phyloP scores from a whole-genome alignment of 1,140 invertebrate genomes.

The Patella vulgata region DNA sequence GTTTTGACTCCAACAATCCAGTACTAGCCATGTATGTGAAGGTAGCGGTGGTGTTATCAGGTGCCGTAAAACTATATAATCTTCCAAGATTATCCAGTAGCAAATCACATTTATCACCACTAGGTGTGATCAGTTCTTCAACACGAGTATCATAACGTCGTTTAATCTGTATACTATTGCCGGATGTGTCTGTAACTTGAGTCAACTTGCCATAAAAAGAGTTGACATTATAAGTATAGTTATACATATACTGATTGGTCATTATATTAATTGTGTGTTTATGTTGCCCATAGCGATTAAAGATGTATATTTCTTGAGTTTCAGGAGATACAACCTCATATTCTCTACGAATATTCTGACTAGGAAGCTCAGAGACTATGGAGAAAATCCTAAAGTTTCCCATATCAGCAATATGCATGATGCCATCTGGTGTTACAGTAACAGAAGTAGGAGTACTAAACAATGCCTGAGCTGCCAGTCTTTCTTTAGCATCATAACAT shows the following conservation, averaged over 20 bases:
- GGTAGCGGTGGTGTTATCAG: conserved; percentile 90
- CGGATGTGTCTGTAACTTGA: conserved; percentile 91
- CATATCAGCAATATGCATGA: conserved; percentile 88
- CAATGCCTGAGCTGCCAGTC: conserved; percentile 89
- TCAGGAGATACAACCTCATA: conserved; percentile 91
- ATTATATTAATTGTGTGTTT: conserved; percentile 91
- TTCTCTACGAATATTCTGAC: conserved; percentile 86
- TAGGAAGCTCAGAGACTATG: conserved; percentile 88
- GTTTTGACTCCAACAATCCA: conserved; percentile 77
- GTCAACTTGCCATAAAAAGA: conserved; percentile 95
- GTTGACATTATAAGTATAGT: conserved; percentile 95
- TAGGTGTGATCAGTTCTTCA: conserved; percentile 93
- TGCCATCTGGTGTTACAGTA: conserved; percentile 87
- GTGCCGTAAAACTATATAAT: conserved; percentile 86
- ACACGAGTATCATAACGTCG: conserved; percentile 76
- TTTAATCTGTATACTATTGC: conserved; percentile 84
- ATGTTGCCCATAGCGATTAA: conserved; percentile 96
- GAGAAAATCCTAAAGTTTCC: conserved; percentile 87
- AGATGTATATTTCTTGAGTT: conserved; percentile 93
- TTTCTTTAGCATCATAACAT: conserved; percentile 83
- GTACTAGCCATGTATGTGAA: conserved; percentile 92
- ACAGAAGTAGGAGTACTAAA: conserved; percentile 93
- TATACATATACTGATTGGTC: conserved; percentile 89
- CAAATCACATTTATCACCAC: conserved; percentile 90
- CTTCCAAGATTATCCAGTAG: conserved; percentile 85